phyloP scores from a whole-genome alignment of 2,888 invertebrate species.

The Romanomermis culicivorax region DNA sequence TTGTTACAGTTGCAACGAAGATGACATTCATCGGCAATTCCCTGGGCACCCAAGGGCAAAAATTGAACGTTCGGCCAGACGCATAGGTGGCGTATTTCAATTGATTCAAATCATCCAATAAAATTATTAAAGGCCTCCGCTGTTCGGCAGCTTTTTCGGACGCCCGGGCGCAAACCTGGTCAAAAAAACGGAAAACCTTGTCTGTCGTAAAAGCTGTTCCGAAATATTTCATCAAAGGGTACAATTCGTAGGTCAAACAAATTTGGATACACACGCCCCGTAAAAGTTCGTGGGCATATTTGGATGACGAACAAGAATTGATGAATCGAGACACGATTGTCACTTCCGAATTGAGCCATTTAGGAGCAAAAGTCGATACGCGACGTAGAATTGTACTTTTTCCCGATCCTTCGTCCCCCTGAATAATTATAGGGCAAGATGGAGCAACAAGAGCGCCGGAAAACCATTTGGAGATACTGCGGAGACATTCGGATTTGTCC shows the following conservation, averaged over 20 bases:
- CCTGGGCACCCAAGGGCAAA: not conserved
- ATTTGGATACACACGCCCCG: not conserved
- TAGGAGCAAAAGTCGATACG: constrained; percentile 10
- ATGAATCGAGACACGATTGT: constrained; percentile 16
- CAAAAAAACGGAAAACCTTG: not conserved
- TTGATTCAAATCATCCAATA: constrained; percentile 23
- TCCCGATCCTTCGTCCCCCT: constrained; percentile 16
- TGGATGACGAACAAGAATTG: constrained; percentile 18
- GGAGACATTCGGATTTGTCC: too few relatives aligned
- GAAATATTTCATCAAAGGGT: not conserved
- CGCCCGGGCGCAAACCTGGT: not conserved
- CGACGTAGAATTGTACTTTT: constrained; percentile 17
- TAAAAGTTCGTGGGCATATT: not conserved
- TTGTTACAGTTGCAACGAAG: not conserved
- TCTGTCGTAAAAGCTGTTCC: not conserved
- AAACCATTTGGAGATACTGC: too few relatives aligned
- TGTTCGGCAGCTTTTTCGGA: not conserved
- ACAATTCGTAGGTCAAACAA: not conserved
- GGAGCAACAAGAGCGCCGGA: too few relatives aligned
- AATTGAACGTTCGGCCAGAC: not conserved
- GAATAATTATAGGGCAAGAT: not conserved
- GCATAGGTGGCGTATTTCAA: constrained; percentile 12
- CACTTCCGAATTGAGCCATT: not conserved
- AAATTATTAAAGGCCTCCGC: constrained; percentile 20
- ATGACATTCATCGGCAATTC: not conserved